Conservation (phyloP, 2,797 vertebrate species). For the Poeciliopsis turneri region DNA sequence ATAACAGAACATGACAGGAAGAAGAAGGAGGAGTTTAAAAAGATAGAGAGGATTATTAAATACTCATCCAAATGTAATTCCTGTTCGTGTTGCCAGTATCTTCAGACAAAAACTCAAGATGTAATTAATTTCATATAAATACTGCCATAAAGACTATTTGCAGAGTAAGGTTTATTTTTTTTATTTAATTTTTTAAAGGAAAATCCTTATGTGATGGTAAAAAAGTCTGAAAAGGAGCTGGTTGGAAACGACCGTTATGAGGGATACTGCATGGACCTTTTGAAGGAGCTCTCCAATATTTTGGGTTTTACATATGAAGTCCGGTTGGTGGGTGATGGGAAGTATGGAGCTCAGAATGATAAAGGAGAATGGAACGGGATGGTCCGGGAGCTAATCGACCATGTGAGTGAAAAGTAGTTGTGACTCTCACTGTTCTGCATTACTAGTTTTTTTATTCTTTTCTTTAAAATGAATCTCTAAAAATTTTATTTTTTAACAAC, state of each 20-base stretch:
- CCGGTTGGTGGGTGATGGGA: conserved; percentile 93
- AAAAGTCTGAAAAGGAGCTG: conserved; percentile 94
- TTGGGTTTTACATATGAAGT: conserved; percentile 97
- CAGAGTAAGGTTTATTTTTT: background rate
- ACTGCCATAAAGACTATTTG: background rate
- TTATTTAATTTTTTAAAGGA: conserved; percentile 79
- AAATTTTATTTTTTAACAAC: conserved; percentile 19
- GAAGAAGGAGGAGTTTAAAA: conserved; percentile 6
- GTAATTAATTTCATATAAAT: background rate
- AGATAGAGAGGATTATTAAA: background rate
- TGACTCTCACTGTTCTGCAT: background rate
- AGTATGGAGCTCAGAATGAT: conserved; percentile 97
- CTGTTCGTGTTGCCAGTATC: background rate
- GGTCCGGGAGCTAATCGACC: conserved; percentile 97
- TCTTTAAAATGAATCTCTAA: background rate
- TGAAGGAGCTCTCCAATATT: conserved; percentile 96
- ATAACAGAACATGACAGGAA: conserved; percentile 32
- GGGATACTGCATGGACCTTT: conserved; percentile 95
- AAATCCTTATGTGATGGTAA: conserved; percentile 97
- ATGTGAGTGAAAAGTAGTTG: conserved; percentile 83
- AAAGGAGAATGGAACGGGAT: conserved; percentile 99
- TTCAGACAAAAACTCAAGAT: conserved; percentile 3
- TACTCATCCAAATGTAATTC: background rate
- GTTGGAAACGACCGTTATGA: conserved; percentile 96
- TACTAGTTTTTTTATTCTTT: background rate